A percentile compares a stretch with the other conserved stretches of the same genome.
These are phyloP conservation scores for Rhimphoctona megacephalus DNA, from an alignment of 2,888 invertebrate species.

Conservation along the genomic window DNA sequence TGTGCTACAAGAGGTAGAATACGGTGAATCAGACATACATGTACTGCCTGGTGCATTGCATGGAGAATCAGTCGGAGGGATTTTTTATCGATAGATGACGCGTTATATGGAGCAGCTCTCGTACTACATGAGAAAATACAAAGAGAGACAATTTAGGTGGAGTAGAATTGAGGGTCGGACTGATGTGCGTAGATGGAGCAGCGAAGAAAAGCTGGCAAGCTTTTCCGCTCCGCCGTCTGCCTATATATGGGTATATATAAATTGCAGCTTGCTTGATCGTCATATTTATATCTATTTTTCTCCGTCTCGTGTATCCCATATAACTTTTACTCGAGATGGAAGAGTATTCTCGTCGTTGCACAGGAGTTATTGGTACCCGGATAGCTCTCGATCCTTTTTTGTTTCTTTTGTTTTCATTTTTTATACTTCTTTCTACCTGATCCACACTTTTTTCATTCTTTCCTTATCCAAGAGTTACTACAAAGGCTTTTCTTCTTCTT, in stretches of 20 bases:
- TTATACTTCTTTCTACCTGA: conserved; percentile 16
- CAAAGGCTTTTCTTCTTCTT: conserved; percentile 33
- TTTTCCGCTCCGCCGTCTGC: conserved; percentile 34
- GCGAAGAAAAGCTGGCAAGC: conserved; percentile 55
- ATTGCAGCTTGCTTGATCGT: conserved; percentile 37
- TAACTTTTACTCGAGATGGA: conserved; percentile 49
- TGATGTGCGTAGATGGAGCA: conserved; percentile 11
- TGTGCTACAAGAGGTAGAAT: conserved; percentile 13
- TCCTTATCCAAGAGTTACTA: conserved; percentile 35
- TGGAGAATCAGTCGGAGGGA: conserved; percentile 66
- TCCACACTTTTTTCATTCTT: conserved; percentile 13
- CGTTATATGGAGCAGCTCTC: conserved; percentile 8
- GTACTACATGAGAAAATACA: conserved; percentile 33
- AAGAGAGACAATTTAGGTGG: conserved; percentile 37
- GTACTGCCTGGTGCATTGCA: conserved; percentile 20
- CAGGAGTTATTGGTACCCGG: conserved; percentile 57
- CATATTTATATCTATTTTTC: conserved; percentile 79
- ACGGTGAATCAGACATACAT: conserved; percentile 29
- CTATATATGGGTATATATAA: conserved; percentile 27
- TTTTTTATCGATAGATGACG: conserved; percentile 39
- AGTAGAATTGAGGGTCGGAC: conserved; percentile 42
- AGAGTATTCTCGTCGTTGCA: conserved; percentile 46
- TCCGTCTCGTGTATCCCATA: conserved; percentile 71
- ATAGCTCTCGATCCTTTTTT: conserved; percentile 39
- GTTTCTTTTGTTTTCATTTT: neutral